phyloP scores from a whole-genome alignment of 1,140 invertebrate species.

The Myzus persicae region DNA sequence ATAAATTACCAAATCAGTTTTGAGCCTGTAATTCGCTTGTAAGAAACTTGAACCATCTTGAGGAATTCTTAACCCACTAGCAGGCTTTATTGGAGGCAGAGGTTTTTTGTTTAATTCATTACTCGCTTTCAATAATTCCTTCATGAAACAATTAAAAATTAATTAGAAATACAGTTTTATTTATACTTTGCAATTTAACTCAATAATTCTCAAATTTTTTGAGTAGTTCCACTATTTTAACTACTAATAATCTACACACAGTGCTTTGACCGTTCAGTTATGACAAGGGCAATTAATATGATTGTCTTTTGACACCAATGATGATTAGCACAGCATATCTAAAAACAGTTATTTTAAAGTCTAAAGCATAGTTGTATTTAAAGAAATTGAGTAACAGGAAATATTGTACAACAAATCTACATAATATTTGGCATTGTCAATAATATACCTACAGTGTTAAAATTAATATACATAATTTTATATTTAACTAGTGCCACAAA shows the following conservation, averaged over 20 bases:
- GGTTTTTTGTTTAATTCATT: conserved; percentile 1
- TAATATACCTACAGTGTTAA: too few species aligned
- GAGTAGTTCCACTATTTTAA: background rate
- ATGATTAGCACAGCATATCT: too few species aligned
- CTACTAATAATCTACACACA: background rate
- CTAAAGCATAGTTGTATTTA: too few species aligned
- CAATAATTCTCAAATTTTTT: background rate
- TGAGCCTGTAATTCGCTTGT: background rate
- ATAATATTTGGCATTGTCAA: too few species aligned
- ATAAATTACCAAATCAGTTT: background rate
- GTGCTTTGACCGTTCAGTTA: too few species aligned
- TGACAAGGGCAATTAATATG: too few species aligned
- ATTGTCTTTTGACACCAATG: too few species aligned
- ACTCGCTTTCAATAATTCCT: background rate
- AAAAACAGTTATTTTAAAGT: too few species aligned
- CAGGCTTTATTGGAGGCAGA: background rate
- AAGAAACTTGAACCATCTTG: background rate
- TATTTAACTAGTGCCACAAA: too few species aligned
- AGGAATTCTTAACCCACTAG: background rate
- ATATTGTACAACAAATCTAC: too few species aligned
- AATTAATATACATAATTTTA: too few species aligned
- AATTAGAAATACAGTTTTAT: background rate
- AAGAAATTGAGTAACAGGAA: too few species aligned
- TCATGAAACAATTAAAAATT: background rate
- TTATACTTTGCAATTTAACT: background rate